A percentile compares a stretch with the other conserved stretches of the same genome.
Evolutionary conservation across 2,797 vertebrate genomes (phyloP).

Genomic region (Molossus molossus): DNA sequence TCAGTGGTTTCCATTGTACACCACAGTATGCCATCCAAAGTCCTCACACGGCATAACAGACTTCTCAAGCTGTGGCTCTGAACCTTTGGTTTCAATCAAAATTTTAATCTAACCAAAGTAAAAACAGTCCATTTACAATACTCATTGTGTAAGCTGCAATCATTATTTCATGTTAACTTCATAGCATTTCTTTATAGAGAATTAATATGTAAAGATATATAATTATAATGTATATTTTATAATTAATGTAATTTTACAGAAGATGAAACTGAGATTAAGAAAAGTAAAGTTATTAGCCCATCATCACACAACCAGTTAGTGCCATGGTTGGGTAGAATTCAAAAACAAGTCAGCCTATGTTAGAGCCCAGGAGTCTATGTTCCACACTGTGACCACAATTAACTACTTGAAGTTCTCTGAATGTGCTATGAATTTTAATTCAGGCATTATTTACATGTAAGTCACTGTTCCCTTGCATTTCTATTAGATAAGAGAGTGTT

Average conservation of each 20-base stretch:
- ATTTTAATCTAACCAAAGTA: constrained; percentile 37
- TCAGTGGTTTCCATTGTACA: background rate
- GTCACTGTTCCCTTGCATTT: background rate
- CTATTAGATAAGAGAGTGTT: background rate
- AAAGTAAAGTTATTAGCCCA: constrained; percentile 7
- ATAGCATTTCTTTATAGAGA: background rate
- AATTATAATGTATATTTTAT: constrained; percentile 16
- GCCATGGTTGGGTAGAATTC: background rate
- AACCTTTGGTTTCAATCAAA: background rate
- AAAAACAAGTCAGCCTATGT: background rate
- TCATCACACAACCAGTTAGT: background rate
- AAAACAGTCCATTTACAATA: background rate
- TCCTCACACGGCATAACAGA: background rate
- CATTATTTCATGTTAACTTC: background rate
- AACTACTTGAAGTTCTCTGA: background rate
- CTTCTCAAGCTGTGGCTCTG: background rate
- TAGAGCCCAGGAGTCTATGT: background rate
- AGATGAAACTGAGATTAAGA: constrained; percentile 17
- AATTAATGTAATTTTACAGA: constrained; percentile 4
- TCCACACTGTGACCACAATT: background rate
- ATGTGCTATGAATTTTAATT: constrained; percentile 28
- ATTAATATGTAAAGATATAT: background rate
- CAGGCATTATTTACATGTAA: constrained; percentile 1
- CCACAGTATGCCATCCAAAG: background rate
- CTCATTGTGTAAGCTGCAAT: background rate